phyloP scores from a whole-genome alignment of 2,113 vertebrate species.

The Thunnus thynnus region DNA sequence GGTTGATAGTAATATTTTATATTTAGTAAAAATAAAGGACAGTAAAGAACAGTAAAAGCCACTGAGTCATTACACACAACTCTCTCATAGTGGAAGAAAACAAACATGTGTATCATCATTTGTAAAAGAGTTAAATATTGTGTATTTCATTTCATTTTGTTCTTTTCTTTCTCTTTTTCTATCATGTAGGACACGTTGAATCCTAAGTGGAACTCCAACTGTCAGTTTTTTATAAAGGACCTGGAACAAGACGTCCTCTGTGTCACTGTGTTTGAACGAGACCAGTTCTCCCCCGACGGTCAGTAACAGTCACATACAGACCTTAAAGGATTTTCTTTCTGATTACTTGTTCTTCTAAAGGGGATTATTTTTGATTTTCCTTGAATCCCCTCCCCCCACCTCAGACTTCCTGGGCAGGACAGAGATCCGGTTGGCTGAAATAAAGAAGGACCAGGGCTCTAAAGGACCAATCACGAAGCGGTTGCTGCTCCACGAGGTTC shows the following conservation, averaged over 20 bases:
- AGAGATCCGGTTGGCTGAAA: conserved; percentile 98
- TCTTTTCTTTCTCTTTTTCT: no score
- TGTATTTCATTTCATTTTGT: neutral
- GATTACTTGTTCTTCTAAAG: neutral
- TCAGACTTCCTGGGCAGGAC: conserved; percentile 97
- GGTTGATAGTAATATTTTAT: no score
- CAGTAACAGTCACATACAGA: conserved; percentile 24
- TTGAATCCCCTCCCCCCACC: neutral
- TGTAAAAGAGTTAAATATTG: accelerated
- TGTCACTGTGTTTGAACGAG: conserved; percentile 97
- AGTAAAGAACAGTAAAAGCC: no score
- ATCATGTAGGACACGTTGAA: conserved; percentile 92
- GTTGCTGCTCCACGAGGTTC: conserved; percentile 97
- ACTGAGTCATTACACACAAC: no score
- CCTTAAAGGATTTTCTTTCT: neutral
- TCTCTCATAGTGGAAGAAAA: no score
- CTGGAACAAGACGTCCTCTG: conserved; percentile 98
- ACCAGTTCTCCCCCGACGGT: conserved; percentile 99
- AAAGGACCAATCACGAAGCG: conserved; percentile 98
- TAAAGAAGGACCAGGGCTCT: conserved; percentile 99
- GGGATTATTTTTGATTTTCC: neutral
- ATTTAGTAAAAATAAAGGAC: no score
- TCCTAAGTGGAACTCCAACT: conserved; percentile 99
- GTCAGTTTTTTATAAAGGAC: conserved; percentile 99
- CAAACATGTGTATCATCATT: no score